A percentile compares a stretch with the other conserved stretches of the same genome.
Evolutionary conservation across 2,797 vertebrate species (phyloP).

Genomic region (Chloroceryle inda): DNA sequence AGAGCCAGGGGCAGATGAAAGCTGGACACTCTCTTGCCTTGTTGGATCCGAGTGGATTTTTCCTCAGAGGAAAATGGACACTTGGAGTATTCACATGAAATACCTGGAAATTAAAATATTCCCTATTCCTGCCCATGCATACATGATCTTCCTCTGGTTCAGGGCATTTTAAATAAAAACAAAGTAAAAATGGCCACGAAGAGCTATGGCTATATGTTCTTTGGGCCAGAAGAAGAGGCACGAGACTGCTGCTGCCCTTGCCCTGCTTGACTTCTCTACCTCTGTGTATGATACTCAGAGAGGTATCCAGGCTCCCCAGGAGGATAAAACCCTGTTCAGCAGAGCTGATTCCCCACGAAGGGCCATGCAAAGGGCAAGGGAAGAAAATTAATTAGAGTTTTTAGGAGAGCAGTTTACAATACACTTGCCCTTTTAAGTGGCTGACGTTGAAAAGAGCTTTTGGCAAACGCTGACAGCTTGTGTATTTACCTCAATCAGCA

Average conservation of each 20-base stretch:
- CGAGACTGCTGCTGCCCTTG: background rate
- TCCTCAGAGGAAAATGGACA: background rate
- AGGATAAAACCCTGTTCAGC: background rate
- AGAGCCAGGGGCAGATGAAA: background rate
- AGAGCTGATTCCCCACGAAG: background rate
- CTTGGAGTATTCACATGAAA: background rate
- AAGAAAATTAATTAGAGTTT: background rate
- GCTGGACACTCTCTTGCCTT: no score
- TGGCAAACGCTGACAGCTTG: constrained; percentile 17
- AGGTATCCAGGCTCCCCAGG: background rate
- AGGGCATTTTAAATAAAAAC: background rate
- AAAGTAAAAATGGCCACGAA: background rate
- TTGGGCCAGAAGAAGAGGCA: background rate
- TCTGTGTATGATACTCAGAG: background rate
- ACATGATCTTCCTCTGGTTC: background rate
- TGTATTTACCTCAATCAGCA: constrained; percentile 54
- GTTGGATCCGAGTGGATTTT: background rate
- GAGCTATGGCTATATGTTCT: background rate
- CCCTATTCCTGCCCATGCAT: background rate
- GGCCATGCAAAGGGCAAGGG: background rate
- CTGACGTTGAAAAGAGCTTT: background rate
- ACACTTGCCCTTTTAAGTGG: constrained; percentile 26
- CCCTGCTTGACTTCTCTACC: background rate
- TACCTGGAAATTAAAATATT: background rate
- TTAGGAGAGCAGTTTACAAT: background rate